A percentile compares a stretch with the other conserved stretches of the same genome.
These are phyloP conservation scores for Oithona nana DNA, from an alignment of 2,888 invertebrate genomes.

Conservation along the genomic window DNA sequence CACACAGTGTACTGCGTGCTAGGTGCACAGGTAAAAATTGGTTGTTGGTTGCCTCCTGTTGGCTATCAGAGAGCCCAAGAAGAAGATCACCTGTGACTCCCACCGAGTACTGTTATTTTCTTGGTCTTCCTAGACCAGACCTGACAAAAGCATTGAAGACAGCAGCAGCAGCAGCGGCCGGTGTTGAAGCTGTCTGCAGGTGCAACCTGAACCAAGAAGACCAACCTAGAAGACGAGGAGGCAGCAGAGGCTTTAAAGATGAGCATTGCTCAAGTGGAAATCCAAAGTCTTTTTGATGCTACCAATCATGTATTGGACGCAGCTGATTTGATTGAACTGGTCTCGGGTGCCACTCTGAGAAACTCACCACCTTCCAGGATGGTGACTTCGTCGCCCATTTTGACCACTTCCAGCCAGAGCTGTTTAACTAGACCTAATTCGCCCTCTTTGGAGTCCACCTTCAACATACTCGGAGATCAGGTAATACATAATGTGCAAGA, in stretches of 20 bases:
- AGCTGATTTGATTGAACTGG: background rate
- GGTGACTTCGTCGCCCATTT: background rate
- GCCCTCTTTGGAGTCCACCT: background rate
- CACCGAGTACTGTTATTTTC: background rate
- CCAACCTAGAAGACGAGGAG: too few species aligned
- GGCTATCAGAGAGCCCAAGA: too few species aligned
- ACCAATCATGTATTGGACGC: background rate
- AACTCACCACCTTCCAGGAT: background rate
- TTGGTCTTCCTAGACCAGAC: too few species aligned
- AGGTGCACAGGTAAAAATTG: too few species aligned
- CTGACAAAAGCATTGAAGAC: background rate
- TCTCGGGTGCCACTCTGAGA: background rate
- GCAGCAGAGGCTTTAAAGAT: background rate
- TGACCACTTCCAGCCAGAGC: background rate
- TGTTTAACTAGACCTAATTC: background rate
- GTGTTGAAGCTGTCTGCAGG: too few species aligned
- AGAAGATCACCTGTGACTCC: background rate
- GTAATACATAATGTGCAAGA: background rate
- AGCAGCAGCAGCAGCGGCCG: too few species aligned
- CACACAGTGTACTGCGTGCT: too few species aligned
- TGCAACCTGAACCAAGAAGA: too few species aligned
- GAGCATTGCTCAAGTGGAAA: background rate
- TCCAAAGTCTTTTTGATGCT: background rate
- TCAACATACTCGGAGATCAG: background rate
- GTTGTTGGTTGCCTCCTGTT: too few species aligned